phyloP scores from a whole-genome alignment of 2,888 invertebrate genomes.

The Arenicola marina region DNA sequence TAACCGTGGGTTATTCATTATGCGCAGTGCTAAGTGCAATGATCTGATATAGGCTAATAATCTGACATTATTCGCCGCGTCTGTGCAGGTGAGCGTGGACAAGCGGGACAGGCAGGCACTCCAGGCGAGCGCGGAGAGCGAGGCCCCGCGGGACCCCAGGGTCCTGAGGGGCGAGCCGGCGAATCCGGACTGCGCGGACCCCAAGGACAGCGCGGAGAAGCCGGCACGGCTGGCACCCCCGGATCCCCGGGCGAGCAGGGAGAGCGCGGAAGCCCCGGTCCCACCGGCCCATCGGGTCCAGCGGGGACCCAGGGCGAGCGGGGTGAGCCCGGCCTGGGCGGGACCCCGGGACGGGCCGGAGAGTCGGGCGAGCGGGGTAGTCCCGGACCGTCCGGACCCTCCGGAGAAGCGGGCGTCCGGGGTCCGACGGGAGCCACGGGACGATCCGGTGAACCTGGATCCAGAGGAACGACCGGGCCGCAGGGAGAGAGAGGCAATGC shows the following conservation, averaged over 20 bases:
- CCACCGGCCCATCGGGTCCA: conserved; percentile 34
- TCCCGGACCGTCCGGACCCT: conserved; percentile 11
- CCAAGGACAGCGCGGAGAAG: not conserved
- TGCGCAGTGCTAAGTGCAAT: too few relatives aligned
- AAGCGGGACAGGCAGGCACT: not conserved
- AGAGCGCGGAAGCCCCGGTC: not conserved
- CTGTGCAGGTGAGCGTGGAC: not conserved
- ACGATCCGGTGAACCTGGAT: conserved; percentile 16
- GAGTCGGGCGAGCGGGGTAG: conserved; percentile 1
- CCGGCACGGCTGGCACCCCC: not conserved
- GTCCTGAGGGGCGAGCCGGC: too few relatives aligned
- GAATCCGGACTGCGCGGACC: too few relatives aligned
- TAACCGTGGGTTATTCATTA: too few relatives aligned
- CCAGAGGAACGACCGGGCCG: conserved; percentile 19
- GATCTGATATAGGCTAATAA: too few relatives aligned
- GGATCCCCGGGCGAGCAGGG: too few relatives aligned
- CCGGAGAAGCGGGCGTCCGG: not conserved
- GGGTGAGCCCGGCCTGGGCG: conserved; percentile 37
- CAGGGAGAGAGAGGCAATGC: conserved; percentile 15
- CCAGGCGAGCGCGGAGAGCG: not conserved
- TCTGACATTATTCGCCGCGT: too few relatives aligned
- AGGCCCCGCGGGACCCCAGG: not conserved
- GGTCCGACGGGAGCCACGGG: conserved; percentile 18
- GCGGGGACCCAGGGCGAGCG: not conserved
- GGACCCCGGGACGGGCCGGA: conserved; percentile 60